Percentiles rank a stretch among this genome's conserved stretches.
Evolutionary conservation across 2,113 vertebrate species (phyloP).

Genomic region (Daboia siamensis): DNA sequence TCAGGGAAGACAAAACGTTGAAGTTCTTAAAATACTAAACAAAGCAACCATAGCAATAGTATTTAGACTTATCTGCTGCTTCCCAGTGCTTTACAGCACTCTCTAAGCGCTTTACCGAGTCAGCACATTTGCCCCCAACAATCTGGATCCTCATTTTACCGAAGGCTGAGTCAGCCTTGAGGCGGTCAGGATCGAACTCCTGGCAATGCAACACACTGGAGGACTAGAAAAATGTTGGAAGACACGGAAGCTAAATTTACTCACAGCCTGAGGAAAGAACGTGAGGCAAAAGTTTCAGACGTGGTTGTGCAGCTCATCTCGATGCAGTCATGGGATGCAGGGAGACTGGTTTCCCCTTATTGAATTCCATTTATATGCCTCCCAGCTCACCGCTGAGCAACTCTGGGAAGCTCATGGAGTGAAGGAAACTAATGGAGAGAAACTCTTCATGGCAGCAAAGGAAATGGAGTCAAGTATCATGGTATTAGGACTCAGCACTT

Average conservation of each 20-base stretch:
- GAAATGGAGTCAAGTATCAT: neutral
- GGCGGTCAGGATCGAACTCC: too few relatives aligned
- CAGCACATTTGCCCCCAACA: too few relatives aligned
- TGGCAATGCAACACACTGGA: neutral
- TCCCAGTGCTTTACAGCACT: too few relatives aligned
- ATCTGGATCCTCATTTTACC: too few relatives aligned
- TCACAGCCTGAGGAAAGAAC: neutral
- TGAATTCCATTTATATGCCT: neutral
- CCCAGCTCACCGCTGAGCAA: neutral
- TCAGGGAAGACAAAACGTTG: neutral
- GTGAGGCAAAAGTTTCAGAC: neutral
- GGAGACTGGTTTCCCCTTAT: neutral
- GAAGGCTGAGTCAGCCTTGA: too few relatives aligned
- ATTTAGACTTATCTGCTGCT: neutral
- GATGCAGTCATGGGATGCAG: neutral
- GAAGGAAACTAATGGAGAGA: neutral
- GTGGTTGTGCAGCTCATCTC: neutral
- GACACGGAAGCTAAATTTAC: neutral
- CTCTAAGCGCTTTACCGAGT: too few relatives aligned
- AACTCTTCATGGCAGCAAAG: neutral
- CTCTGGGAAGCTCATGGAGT: neutral
- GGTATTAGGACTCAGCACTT: neutral
- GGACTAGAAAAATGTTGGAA: neutral
- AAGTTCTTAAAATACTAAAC: neutral
- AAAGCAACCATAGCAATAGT: neutral